Evolutionary conservation across 2,797 vertebrate species (phyloP).

Genomic region (Coreius guichenoti): DNA sequence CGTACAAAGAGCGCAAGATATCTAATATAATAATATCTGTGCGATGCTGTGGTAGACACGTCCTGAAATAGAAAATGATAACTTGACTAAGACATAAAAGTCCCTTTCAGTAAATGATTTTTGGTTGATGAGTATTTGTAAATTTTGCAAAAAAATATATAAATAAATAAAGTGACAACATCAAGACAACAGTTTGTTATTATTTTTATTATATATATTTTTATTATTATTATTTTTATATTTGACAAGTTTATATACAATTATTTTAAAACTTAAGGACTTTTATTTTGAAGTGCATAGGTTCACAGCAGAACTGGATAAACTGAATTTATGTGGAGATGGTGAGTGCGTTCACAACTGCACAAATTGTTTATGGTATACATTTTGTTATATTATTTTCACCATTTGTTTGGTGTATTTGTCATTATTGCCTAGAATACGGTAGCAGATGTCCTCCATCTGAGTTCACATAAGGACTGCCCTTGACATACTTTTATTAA

Average conservation of each 20-base stretch:
- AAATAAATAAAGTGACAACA: background rate
- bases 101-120: background rate
- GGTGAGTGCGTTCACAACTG: background rate
- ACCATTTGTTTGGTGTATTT: background rate
- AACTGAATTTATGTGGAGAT: background rate
- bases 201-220: background rate
- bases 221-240: background rate
- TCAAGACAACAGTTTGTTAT: background rate
- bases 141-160: background rate
- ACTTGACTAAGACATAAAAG: background rate
- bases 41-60: background rate
- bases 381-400: background rate
- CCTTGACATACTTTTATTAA: background rate
- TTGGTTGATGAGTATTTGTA: background rate
- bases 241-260: background rate
- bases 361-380: background rate
- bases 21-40: background rate
- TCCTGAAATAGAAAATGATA: background rate
- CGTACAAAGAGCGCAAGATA: background rate
- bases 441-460: background rate
- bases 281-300: background rate
- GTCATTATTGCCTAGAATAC: background rate
- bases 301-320: background rate
- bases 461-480: background rate
- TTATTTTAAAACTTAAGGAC: background rate